Base-by-base conservation (phyloP, 2,797 vertebrate genomes). In the Etheostoma perlongum region DNA sequence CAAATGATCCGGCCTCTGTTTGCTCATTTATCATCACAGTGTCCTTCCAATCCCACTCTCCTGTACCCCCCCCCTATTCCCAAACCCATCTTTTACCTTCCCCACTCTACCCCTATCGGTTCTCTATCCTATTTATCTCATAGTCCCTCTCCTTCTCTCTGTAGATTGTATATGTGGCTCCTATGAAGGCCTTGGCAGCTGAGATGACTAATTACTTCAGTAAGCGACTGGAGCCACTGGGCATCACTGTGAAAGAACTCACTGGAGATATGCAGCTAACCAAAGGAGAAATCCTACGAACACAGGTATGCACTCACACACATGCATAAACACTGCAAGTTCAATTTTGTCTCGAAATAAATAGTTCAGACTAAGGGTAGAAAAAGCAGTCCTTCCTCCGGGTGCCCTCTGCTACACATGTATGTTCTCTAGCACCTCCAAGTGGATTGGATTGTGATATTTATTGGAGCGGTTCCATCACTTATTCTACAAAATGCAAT, bases 161-260 rank as follows among this genome's bases (percentile, higher is more conserved):
- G 58, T 92, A 99, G 98, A 96, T 99, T 74, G 93, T 99, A 5
- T 99, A 99, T 77, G 98, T 99, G 85, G 98, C 98, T 93, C 98
- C 98, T 63, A 99, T 99, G 98, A 99, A 99, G 92, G 98, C 98
- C 84, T 93, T 99, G 95, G 98, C 98, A 93, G 98, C 98, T 21
- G 98, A 99, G 94, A 99, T 99, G 98, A 99, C 98, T 89, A 98
- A 97, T 93, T 98, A 99, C 95, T 99, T 99, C 95, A 97, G 97
- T 93, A 99, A 96, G 93, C 96, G 97, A 70, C 92, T 99, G 90
- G 97, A 99, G 83, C 96, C 97, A 23, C 94, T 99, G 79, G 97
- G 97, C 89, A 97, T 99, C 72, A 14, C 91, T 55, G 98, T 99
- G 86, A 99, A 97, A 90, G 98, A 99, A 88, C 79, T 99, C 88